Percentiles rank a stretch among this genome's conserved stretches.
Conservation (phyloP, 2,888 invertebrate species). For the Acleris cristana region DNA sequence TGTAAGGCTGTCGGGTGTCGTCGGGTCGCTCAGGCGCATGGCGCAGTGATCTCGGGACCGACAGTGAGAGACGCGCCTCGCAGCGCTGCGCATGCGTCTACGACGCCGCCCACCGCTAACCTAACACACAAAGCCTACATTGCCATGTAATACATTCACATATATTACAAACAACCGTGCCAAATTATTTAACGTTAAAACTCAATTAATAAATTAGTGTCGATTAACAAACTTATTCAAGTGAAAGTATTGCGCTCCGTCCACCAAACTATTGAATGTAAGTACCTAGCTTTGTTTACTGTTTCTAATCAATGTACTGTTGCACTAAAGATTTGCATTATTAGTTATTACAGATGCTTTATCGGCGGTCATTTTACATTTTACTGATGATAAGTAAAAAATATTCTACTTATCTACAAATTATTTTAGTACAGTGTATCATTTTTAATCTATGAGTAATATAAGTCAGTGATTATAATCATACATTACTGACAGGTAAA, state of each 20-base stretch:
- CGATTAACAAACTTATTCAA: conserved; percentile 43
- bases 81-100: conserved; percentile 73
- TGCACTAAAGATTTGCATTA: not conserved
- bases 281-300: conserved; percentile 61
- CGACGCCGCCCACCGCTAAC: conserved; percentile 44
- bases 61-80: conserved; percentile 71
- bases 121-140: conserved; percentile 42
- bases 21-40: conserved; percentile 13
- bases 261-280: conserved; percentile 59
- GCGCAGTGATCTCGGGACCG: conserved; percentile 54
- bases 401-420: too few species aligned
- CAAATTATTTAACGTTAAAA: conserved; percentile 51
- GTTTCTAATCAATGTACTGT: conserved; percentile 41
- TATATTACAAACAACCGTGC: conserved; percentile 51
- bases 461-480: not conserved
- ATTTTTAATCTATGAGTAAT: conserved; percentile 1
- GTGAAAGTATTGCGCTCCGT: conserved; percentile 55
- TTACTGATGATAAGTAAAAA: not conserved
- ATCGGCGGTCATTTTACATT: not conserved
- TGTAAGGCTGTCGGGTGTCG: conserved; percentile 9
- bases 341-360: not conserved
- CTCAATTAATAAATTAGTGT: too few species aligned
- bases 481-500: too few species aligned
- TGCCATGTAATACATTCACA: conserved; percentile 23
- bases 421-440: not conserved